Base-by-base conservation (phyloP, 2,797 vertebrate genomes). In the Brachyrhaphis roseni region DNA sequence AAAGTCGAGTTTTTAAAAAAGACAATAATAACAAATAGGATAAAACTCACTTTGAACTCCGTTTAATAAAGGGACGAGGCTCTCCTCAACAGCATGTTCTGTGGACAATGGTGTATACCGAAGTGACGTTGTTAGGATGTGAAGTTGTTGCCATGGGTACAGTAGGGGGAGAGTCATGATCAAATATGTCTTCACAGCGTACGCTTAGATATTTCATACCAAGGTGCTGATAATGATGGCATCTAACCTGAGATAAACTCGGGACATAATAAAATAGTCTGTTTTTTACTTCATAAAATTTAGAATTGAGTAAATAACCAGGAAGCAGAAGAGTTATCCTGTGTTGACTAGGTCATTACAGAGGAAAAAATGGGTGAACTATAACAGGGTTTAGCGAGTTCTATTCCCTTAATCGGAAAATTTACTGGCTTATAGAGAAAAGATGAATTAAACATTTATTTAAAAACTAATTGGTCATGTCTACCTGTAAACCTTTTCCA, bases 1-100 rank as follows among this genome's bases (percentile, higher is more conserved):
- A 62, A 28, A 41, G 59, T 2, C n/a, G 8, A 2, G 7, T 45
- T n/a, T n/a, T n/a, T 0, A 11, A 8, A 18, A 28, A 0, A 34
- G 39, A 16, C 49, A 64, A 49, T 77, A 1, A 10, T 72, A 51
- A 81, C 76, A 4, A 68, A 78, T 45, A 45, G 88, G 77, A 79
- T 31, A 36, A 34, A 79, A 96, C 96, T 95, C 92, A 96, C 96
- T 96, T 84, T 92, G 82, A 85, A n/a, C 57, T 79, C 89, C 46
- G 84, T 89, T 87, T 83, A 91, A 77, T 85, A 86, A 82, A 91
- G 78, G 71, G 72, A 90, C 84, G 86, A 86, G 73, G 86, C 31
- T 89, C 84, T 90, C 82, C 78, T 79, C 70, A 85, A 84, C 89
- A 84, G 85, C 89, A 92, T 92, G 90, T 75, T 88, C 39, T 28